Evolutionary conservation across 2,888 invertebrate genomes (phyloP).

Genomic region (Dryomyza anilis): DNA sequence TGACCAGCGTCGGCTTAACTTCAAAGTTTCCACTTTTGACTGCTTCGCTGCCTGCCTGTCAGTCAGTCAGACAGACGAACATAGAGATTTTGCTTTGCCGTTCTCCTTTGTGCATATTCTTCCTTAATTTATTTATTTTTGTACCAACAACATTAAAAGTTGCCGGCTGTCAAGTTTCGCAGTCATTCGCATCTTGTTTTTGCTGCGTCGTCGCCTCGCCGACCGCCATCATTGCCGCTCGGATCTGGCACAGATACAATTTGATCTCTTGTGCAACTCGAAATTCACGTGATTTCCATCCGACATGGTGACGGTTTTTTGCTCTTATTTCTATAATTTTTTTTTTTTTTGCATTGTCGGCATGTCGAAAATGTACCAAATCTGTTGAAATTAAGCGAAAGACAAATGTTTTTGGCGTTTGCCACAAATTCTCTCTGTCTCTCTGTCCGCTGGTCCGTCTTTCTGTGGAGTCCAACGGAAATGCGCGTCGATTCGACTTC

Average conservation of each 20-base stretch:
- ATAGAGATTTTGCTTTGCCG: background rate
- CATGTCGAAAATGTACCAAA: slow-evolving; percentile 55
- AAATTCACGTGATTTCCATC: slow-evolving; percentile 7
- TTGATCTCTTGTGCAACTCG: background rate
- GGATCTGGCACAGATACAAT: too few species aligned
- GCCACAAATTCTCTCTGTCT: too few species aligned
- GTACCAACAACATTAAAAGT: slow-evolving; percentile 50
- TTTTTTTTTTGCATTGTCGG: too few species aligned
- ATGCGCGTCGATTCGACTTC: too few species aligned
- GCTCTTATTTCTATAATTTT: too few species aligned
- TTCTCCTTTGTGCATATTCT: background rate
- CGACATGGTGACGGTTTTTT: background rate
- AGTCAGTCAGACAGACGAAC: too few species aligned
- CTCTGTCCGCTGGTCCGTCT: too few species aligned
- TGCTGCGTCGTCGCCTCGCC: background rate
- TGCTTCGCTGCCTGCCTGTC: too few species aligned
- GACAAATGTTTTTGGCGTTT: slow-evolving; percentile 49
- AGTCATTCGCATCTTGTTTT: slow-evolving; percentile 44
- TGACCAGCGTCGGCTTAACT: too few species aligned
- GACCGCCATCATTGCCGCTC: background rate
- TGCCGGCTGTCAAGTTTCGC: slow-evolving; percentile 55
- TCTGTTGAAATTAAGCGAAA: slow-evolving; percentile 56
- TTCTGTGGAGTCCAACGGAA: too few species aligned
- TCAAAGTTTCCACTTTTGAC: too few species aligned
- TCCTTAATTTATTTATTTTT: too few species aligned